Conservation (phyloP, 1,140 invertebrate genomes). For the Drosophila sp. region DNA sequence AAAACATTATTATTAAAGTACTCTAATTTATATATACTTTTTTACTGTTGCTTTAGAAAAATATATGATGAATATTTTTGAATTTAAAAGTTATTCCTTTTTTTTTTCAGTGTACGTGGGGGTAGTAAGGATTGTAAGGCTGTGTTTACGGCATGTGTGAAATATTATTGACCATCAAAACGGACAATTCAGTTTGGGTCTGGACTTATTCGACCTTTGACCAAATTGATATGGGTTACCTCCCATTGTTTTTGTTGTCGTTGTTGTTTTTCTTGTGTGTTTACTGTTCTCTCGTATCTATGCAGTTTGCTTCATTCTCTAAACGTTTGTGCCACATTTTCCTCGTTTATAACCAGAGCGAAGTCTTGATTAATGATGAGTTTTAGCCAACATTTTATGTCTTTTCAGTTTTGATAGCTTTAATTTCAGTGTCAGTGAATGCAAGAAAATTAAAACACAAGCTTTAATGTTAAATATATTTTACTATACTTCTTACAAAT, state of each 20-base stretch:
- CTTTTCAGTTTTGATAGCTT: not conserved
- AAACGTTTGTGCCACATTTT: constrained; percentile 34
- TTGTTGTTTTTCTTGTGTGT: constrained; percentile 4
- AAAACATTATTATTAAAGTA: too few species aligned
- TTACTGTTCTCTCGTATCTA: not conserved
- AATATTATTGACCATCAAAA: constrained; percentile 56
- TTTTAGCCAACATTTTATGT: constrained; percentile 10
- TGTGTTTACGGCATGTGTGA: too few species aligned
- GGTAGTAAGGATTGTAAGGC: too few species aligned
- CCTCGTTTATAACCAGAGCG: constrained; percentile 21
- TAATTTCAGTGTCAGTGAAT: not conserved
- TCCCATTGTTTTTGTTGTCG: constrained; percentile 1
- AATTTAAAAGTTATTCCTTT: too few species aligned
- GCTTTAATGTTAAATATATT: too few species aligned
- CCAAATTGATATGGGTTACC: constrained; percentile 59
- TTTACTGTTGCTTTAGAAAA: too few species aligned
- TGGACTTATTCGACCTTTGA: not conserved
- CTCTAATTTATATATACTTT: too few species aligned
- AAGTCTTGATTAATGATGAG: constrained; percentile 48
- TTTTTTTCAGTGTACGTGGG: too few species aligned
- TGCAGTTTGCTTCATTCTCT: not conserved
- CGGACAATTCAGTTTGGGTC: constrained; percentile 3
- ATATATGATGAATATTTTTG: too few species aligned
- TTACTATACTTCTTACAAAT: too few species aligned
- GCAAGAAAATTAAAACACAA: too few species aligned